Conservation (phyloP, 2,888 invertebrate genomes). For the Agriotes lineatus region DNA sequence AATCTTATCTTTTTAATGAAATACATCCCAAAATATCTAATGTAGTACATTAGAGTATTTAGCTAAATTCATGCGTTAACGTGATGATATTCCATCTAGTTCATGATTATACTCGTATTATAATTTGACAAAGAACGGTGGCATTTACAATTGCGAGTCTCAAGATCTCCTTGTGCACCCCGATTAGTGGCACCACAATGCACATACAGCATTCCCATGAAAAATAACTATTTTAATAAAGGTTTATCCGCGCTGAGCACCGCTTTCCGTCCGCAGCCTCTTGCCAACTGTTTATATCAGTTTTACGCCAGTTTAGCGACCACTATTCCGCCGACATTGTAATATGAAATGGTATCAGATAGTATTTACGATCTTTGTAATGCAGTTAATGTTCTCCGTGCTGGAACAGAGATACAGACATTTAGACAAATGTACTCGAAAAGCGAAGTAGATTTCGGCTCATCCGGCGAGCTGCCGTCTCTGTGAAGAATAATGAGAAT, state of each 20-base stretch:
- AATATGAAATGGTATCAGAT: slow-evolving; percentile 54
- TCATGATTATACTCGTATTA: no score
- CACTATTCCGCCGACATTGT: slow-evolving; percentile 49
- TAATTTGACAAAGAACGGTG: no score
- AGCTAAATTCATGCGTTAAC: no score
- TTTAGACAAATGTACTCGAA: slow-evolving; percentile 59
- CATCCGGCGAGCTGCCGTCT: slow-evolving; percentile 54
- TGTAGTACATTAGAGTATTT: no score
- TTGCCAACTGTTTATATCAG: slow-evolving; percentile 54
- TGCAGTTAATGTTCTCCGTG: slow-evolving; percentile 56
- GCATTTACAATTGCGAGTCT: no score
- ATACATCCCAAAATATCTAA: no score
- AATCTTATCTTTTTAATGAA: no score
- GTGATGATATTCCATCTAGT: no score
- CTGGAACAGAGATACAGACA: slow-evolving; percentile 58
- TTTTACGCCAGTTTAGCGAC: slow-evolving; percentile 53
- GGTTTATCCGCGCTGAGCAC: slow-evolving; percentile 25
- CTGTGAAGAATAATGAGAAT: slow-evolving; percentile 64
- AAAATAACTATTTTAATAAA: slow-evolving; percentile 36
- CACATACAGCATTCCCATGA: no score
- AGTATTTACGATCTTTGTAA: slow-evolving; percentile 57
- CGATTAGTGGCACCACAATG: no score
- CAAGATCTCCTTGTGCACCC: no score
- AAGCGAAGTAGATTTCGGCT: slow-evolving; percentile 56
- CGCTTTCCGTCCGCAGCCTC: slow-evolving; percentile 35